A percentile compares a stretch with the other conserved stretches of the same genome.
Conservation (phyloP, 2,888 invertebrate genomes). For the Fabriciana adippe region DNA sequence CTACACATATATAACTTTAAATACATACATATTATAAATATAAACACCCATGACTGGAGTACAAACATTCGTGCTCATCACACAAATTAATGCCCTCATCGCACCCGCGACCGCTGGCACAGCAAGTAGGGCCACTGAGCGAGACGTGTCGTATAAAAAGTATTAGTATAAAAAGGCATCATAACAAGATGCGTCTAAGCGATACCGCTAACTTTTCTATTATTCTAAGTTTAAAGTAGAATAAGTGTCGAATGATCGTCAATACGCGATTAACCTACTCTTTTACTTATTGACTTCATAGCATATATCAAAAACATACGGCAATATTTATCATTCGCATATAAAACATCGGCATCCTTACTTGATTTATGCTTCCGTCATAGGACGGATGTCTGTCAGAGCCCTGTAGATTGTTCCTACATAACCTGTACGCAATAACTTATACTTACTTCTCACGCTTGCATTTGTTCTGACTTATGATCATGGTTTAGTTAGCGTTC, state of each 20-base stretch:
- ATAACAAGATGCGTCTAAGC: too few species aligned
- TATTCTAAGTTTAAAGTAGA: too few species aligned
- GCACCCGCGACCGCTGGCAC: too few species aligned
- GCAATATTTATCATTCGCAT: conserved; percentile 3
- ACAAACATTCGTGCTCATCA: too few species aligned
- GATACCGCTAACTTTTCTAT: too few species aligned
- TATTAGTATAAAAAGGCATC: too few species aligned
- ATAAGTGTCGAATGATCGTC: neutral
- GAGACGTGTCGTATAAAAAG: too few species aligned
- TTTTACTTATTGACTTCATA: neutral
- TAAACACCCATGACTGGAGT: too few species aligned
- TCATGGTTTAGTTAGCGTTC: conserved; percentile 8
- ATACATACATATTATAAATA: too few species aligned
- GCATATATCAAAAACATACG: neutral
- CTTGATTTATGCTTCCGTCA: conserved; percentile 39
- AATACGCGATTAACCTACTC: neutral
- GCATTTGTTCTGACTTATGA: conserved; percentile 25
- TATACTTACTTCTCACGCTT: conserved; percentile 21
- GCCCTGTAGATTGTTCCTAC: conserved; percentile 29
- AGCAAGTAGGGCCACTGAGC: too few species aligned
- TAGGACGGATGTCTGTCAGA: conserved; percentile 36
- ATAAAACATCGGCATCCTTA: conserved; percentile 29
- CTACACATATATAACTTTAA: too few species aligned
- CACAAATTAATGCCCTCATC: too few species aligned
- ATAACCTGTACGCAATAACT: conserved; percentile 24